Percentiles rank a stretch among this genome's conserved stretches.
Evolutionary conservation across 2,888 invertebrate genomes (phyloP).

Genomic region (Microplitis deprimator): DNA sequence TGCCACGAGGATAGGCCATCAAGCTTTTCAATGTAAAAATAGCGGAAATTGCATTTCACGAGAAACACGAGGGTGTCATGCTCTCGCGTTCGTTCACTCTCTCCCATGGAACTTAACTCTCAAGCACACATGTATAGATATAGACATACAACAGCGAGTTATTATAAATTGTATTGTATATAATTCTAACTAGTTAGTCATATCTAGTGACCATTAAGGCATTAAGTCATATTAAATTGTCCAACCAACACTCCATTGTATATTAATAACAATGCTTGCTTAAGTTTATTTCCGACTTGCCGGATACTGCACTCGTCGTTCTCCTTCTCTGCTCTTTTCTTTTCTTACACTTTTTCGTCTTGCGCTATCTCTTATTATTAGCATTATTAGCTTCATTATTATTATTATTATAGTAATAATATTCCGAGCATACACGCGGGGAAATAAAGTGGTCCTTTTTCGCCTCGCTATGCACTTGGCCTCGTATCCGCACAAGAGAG

Average conservation of each 20-base stretch:
- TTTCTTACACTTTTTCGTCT: background rate
- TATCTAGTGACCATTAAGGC: constrained; percentile 11
- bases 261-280: constrained; percentile 23
- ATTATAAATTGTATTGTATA: background rate
- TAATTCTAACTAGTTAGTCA: constrained; percentile 1
- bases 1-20: constrained; percentile 65
- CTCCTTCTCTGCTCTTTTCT: background rate
- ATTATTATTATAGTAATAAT: background rate
- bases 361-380: background rate
- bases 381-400: background rate
- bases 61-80: constrained; percentile 48
- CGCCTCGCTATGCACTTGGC: constrained; percentile 27
- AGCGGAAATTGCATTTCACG: constrained; percentile 70
- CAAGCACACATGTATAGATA: too few species aligned
- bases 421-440: background rate
- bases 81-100: background rate
- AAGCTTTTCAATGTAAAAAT: constrained; percentile 70
- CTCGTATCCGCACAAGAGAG: constrained; percentile 19
- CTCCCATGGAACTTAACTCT: too few species aligned
- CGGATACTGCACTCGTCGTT: constrained; percentile 9
- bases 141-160: background rate
- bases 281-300: constrained; percentile 23
- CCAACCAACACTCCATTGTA: constrained; percentile 16
- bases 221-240: constrained; percentile 11
- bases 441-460: constrained; percentile 9